Conservation (phyloP, 2,888 invertebrate species). For the Drosophila colorata region DNA sequence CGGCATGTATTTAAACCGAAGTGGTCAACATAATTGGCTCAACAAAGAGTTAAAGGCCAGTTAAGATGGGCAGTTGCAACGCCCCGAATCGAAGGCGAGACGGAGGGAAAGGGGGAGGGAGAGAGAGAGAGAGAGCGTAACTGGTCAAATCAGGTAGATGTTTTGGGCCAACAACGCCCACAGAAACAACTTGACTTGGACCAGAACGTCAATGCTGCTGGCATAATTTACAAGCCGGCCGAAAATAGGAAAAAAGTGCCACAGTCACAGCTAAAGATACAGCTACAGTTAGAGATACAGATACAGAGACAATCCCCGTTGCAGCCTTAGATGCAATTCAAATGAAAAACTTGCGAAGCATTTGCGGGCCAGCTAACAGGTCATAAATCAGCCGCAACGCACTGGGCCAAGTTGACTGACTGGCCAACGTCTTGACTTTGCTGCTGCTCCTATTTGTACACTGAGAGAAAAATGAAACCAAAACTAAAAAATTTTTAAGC, state of each 20-base stretch:
- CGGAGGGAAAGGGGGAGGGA: not conserved
- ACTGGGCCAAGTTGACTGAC: constrained; percentile 46
- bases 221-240: constrained; percentile 72
- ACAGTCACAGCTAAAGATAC: constrained; percentile 42
- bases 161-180: constrained; percentile 64
- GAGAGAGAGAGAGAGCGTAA: not conserved
- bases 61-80: constrained; percentile 50
- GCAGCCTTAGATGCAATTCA: constrained; percentile 52
- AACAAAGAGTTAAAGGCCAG: constrained; percentile 71
- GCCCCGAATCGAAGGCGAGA: constrained; percentile 19
- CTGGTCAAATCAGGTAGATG: constrained; percentile 23
- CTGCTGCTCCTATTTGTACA: constrained; percentile 4
- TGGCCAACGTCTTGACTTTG: constrained; percentile 71
- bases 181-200: constrained; percentile 79
- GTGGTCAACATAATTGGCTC: constrained; percentile 70
- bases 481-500: no score
- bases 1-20: constrained; percentile 65
- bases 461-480: not conserved
- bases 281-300: constrained; percentile 41
- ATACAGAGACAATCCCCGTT: constrained; percentile 30
- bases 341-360: constrained; percentile 66
- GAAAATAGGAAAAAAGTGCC: constrained; percentile 24
- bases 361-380: constrained; percentile 58
- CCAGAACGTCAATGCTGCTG: constrained; percentile 54
- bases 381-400: constrained; percentile 68